These are phyloP conservation scores for Montifringilla adamsi DNA, from an alignment of 2,113 vertebrate genomes.

Conservation along the genomic window DNA sequence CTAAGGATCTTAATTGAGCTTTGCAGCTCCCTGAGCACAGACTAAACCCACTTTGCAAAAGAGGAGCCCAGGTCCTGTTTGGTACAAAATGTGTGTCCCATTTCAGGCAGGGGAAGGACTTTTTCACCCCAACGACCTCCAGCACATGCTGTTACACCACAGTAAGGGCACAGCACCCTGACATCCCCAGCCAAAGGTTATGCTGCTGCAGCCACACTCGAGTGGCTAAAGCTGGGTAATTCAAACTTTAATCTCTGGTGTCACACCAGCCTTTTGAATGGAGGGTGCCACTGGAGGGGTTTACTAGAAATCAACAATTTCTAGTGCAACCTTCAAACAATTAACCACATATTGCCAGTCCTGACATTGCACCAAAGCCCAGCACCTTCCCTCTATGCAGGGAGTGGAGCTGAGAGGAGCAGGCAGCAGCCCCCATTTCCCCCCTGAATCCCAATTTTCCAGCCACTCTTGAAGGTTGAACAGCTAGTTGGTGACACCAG, in stretches of 20 bases:
- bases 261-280: background rate
- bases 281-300: background rate
- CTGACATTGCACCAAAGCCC: accelerated
- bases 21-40: conserved; percentile 12
- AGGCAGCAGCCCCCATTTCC: background rate
- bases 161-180: accelerated
- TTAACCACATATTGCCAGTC: accelerated
- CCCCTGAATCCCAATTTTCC: background rate
- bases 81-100: background rate
- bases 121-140: background rate
- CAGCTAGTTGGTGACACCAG: background rate
- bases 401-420: background rate
- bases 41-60: background rate
- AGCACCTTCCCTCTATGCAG: accelerated
- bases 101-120: background rate
- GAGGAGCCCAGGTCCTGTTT: background rate
- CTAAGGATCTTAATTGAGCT: conserved; percentile 63
- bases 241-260: background rate
- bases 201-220: accelerated
- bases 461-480: accelerated
- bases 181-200: background rate
- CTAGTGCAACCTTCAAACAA: background rate
- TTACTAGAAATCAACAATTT: background rate
- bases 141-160: accelerated
- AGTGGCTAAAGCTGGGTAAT: background rate